phyloP scores from a whole-genome alignment of 2,888 invertebrate species.

The Conops quadrifasciatus region DNA sequence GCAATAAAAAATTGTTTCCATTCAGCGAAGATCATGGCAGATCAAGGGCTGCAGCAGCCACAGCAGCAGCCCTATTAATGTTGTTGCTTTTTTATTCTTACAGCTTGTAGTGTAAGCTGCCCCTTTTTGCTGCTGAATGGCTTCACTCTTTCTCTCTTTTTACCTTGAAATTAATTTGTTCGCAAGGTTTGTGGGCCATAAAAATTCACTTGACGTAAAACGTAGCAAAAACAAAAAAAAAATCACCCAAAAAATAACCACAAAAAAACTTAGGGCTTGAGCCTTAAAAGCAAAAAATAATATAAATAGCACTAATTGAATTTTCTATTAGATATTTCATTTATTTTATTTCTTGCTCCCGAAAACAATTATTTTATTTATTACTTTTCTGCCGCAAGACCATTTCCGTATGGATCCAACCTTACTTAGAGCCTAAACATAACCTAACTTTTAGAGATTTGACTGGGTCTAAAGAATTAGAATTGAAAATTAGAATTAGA shows the following conservation, averaged over 20 bases:
- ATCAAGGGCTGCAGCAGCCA: constrained; percentile 22
- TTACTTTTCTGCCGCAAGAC: too few relatives aligned
- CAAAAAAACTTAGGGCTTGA: not conserved
- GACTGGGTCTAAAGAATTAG: too few relatives aligned
- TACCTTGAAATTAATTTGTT: constrained; percentile 21
- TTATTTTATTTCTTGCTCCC: too few relatives aligned
- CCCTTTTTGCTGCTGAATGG: not conserved
- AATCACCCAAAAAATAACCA: not conserved
- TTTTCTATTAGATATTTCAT: too few relatives aligned
- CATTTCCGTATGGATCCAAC: too few relatives aligned
- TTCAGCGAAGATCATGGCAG: not conserved
- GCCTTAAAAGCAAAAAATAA: constrained; percentile 1
- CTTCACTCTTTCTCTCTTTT: not conserved
- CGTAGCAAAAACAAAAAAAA: constrained; percentile 4
- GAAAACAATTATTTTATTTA: too few relatives aligned
- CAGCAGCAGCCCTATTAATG: not conserved
- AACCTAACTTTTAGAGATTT: too few relatives aligned
- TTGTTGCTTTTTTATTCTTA: constrained; percentile 17
- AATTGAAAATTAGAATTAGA: too few relatives aligned
- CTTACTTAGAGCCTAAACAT: too few relatives aligned
- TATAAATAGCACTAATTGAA: too few relatives aligned
- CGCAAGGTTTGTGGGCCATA: constrained; percentile 18
- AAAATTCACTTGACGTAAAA: constrained; percentile 25
- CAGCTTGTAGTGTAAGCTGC: not conserved
- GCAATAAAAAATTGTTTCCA: constrained; percentile 1